Percentiles rank a stretch among this genome's conserved stretches.
phyloP scores from a whole-genome alignment of 2,797 vertebrate genomes.

The Sardinella longiceps region DNA sequence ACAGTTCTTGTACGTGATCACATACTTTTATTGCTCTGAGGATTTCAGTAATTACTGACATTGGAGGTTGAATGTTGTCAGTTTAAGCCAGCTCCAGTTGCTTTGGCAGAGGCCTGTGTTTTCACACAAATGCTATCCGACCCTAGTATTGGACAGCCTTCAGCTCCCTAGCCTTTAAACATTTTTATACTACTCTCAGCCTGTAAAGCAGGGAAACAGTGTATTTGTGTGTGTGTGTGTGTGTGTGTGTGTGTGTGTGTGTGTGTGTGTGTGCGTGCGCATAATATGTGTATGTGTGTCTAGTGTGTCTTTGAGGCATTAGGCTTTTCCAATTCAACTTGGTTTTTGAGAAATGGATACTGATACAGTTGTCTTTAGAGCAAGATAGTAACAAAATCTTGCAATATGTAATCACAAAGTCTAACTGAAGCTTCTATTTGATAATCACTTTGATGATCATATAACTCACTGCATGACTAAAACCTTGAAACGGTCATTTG shows the following conservation, averaged over 20 bases:
- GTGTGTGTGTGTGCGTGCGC: background rate
- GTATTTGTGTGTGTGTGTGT: conserved; percentile 20
- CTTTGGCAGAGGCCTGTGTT: background rate
- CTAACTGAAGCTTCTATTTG: too few species aligned
- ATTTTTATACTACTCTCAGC: background rate
- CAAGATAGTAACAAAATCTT: too few species aligned
- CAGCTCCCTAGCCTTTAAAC: background rate
- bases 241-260: background rate
- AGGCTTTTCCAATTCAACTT: background rate
- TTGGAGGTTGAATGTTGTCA: background rate
- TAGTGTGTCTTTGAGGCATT: background rate
- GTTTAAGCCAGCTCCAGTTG: background rate
- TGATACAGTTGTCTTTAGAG: background rate
- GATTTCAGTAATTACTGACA: background rate
- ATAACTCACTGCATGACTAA: too few species aligned
- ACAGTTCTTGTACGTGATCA: background rate
- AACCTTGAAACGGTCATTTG: too few species aligned
- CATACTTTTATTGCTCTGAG: background rate
- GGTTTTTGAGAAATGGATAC: background rate
- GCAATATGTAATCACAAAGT: too few species aligned
- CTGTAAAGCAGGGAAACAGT: background rate
- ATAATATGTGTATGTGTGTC: background rate
- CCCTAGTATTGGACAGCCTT: background rate
- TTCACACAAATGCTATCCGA: background rate
- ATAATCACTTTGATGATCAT: too few species aligned